Conservation (phyloP, 2,113 vertebrate genomes). For the Peromyscus leucopus region DNA sequence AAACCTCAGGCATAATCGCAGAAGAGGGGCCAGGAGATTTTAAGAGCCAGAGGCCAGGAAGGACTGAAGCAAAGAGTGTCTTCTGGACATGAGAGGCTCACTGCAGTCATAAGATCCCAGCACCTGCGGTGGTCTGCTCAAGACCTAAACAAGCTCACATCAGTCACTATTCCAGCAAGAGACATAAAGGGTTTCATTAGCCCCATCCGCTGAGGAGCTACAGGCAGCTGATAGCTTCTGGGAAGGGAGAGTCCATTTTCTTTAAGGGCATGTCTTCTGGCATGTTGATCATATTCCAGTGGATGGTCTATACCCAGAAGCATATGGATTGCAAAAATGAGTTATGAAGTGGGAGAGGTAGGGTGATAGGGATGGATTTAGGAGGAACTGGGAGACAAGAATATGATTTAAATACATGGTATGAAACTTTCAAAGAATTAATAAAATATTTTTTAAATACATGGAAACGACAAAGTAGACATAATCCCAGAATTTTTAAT, state of each 20-base stretch:
- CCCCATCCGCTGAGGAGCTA: not conserved
- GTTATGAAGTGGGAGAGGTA: not conserved
- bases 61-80: not conserved
- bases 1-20: not conserved
- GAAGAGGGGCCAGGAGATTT: not conserved
- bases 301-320: not conserved
- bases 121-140: not conserved
- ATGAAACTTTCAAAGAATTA: not conserved
- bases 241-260: not conserved
- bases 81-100: not conserved
- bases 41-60: not conserved
- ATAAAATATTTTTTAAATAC: not conserved
- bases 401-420: not conserved
- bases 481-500: constrained; percentile 1
- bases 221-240: not conserved
- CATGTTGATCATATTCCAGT: not conserved
- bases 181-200: not conserved
- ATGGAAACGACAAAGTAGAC: not conserved
- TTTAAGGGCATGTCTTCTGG: not conserved
- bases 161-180: not conserved
- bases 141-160: not conserved
- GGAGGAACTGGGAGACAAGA: not conserved
- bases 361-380: no score
- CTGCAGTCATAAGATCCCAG: not conserved
- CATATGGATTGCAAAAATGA: not conserved